Evolutionary conservation across 2,113 vertebrate genomes (phyloP), one percentile per base, ranked within the genome.

Genomic region (Oryzias curvinotus): DNA sequence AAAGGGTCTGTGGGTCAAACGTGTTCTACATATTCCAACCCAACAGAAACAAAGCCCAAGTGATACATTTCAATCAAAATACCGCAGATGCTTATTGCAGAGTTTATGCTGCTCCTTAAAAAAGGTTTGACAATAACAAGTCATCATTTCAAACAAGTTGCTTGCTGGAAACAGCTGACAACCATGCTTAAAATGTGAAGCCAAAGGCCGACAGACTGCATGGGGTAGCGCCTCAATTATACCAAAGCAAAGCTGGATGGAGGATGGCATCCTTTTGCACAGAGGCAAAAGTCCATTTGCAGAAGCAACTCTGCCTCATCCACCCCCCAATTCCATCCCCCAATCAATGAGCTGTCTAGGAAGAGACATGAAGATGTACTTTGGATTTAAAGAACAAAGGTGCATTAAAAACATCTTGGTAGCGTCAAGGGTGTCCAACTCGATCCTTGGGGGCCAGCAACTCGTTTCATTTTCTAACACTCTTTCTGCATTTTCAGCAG

Each of bases 271-370:
- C 77, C 74, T 80, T 78, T 68, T 70, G 56, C 57, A 76, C 61
- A 57, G 42, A 76, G 51, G 78, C 62, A 73, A 76, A 77, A 72
- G 68, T 80, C 71, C 52, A 77, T 72, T 19, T 48, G 80, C 13
- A 30, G 68, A 80, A 65, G 69, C 75, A 80, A 74, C 70, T 80
- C 62, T 79, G 72, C 62, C 78, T 64, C 18, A 65, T 60, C 65
- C 65, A 51, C 67, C 68, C 76, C 74, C 78, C 71, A 73, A 57
- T 52, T 65, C 4, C 57, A 47, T 75, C 77, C 73, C 80, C 73
- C 80, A 74, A 23, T 76, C 84, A 89, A 86, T 82, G 82, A 69
- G 75, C 78, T 89, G 83, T 83, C 81, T 81, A 71, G 83, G 86
- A 90, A 83, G 85, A 85, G 82, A 77, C 82, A 68, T 78, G 75